phyloP scores from a whole-genome alignment of 2,797 vertebrate genomes.

The Sphaeramia orbicularis region DNA sequence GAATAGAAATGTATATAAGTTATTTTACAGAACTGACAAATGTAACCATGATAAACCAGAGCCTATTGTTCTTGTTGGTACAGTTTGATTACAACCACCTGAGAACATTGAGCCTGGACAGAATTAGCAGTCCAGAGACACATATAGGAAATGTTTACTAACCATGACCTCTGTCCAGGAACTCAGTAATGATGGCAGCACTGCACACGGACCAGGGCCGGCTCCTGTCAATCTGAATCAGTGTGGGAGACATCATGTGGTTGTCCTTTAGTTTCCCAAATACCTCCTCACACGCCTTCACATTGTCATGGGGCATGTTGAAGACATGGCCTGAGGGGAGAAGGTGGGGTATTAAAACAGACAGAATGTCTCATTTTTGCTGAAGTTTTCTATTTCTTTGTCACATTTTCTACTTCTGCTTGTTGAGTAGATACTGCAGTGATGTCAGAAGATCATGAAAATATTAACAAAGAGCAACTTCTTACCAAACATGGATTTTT shows the following conservation, averaged over 20 bases:
- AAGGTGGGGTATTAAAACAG: constrained; percentile 1
- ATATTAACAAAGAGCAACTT: not conserved
- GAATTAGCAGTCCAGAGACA: constrained; percentile 43
- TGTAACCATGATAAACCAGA: constrained; percentile 1
- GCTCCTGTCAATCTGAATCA: constrained; percentile 95
- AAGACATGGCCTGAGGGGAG: constrained; percentile 91
- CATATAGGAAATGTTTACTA: constrained; percentile 78
- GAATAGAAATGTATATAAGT: not conserved
- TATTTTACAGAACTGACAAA: not conserved
- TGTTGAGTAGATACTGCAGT: not conserved
- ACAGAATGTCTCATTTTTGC: constrained; percentile 19
- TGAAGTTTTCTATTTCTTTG: not conserved
- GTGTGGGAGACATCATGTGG: constrained; percentile 99
- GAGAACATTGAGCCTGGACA: constrained; percentile 27
- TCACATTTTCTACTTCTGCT: constrained; percentile 16
- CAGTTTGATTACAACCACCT: constrained; percentile 50
- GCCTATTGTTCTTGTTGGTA: constrained; percentile 1
- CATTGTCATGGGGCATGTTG: constrained; percentile 98
- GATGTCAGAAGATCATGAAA: constrained; percentile 8
- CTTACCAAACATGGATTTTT: constrained; percentile 13
- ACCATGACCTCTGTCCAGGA: constrained; percentile 97
- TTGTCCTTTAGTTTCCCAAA: constrained; percentile 95
- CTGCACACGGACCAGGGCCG: constrained; percentile 98
- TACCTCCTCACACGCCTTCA: constrained; percentile 95
- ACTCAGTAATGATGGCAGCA: constrained; percentile 95